These are phyloP conservation scores for Tribolium castaneum DNA, from an alignment of 1,140 invertebrate species.

Conservation along the genomic window DNA sequence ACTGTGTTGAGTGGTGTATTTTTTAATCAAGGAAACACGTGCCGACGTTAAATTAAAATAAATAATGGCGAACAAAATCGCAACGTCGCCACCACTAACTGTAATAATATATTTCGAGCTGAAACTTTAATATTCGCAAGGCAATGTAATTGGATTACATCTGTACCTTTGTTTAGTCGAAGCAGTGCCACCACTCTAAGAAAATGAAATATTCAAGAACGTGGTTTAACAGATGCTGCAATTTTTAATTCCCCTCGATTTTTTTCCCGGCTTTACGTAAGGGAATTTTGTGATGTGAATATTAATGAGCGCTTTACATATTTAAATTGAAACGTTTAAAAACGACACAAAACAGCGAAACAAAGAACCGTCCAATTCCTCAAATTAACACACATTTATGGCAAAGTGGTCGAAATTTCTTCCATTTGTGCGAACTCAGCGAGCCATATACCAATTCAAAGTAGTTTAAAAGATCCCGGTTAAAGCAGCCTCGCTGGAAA, in stretches of 20 bases:
- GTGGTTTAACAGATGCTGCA: conserved; percentile 44
- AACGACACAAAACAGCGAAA: conserved; percentile 11
- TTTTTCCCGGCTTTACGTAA: conserved; percentile 37
- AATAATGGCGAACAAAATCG: conserved; percentile 44
- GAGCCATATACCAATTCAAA: conserved; percentile 38
- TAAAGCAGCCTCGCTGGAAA: conserved; percentile 29
- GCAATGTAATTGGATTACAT: conserved; percentile 55
- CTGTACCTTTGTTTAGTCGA: conserved; percentile 53
- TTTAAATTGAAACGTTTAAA: conserved; percentile 40
- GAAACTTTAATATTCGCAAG: conserved; percentile 54
- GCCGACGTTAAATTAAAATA: conserved; percentile 51
- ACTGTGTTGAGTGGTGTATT: background rate
- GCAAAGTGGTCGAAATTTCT: background rate
- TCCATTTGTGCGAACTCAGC: conserved; percentile 17
- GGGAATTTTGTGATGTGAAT: conserved; percentile 44
- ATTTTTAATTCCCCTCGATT: conserved; percentile 43
- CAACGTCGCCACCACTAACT: conserved; percentile 42
- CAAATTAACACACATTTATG: background rate
- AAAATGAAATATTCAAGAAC: conserved; percentile 54
- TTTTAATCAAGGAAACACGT: conserved; percentile 17
- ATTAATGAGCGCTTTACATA: conserved; percentile 41
- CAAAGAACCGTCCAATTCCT: background rate
- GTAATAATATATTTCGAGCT: conserved; percentile 52
- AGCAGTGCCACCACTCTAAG: conserved; percentile 47
- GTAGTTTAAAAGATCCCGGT: conserved; percentile 41